Evolutionary conservation across 2,113 vertebrate genomes (phyloP).

Genomic region (Poeciliopsis occidentalis): DNA sequence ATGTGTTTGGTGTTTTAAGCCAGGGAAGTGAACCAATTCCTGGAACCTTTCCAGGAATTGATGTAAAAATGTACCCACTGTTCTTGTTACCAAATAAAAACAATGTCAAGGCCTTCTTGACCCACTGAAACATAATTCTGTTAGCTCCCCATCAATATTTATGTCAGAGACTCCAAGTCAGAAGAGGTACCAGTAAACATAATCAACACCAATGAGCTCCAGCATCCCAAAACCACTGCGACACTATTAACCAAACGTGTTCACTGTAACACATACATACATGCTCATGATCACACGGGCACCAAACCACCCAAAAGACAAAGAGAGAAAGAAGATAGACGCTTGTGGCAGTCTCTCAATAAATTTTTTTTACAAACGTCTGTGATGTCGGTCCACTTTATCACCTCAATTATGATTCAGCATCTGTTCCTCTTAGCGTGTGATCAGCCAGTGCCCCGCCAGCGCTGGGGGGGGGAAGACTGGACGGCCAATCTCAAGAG

Average conservation of each 20-base stretch:
- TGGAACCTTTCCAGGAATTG: conserved; percentile 27
- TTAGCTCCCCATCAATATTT: conserved; percentile 76
- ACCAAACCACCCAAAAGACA: conserved; percentile 25
- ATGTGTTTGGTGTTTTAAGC: conserved; percentile 18
- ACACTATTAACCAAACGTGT: conserved; percentile 31
- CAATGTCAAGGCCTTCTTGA: conserved; percentile 62
- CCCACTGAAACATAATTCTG: conserved; percentile 74
- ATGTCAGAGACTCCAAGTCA: conserved; percentile 52
- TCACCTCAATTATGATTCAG: conserved; percentile 68
- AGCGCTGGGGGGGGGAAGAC: conserved; percentile 33
- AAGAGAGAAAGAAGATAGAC: conserved; percentile 41
- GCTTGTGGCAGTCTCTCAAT: conserved; percentile 8
- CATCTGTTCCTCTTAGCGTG: conserved; percentile 68
- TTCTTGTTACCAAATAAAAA: conserved; percentile 52
- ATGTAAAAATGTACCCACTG: conserved; percentile 58
- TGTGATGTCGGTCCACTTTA: conserved; percentile 42
- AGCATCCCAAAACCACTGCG: conserved; percentile 47
- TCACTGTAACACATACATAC: conserved; percentile 25
- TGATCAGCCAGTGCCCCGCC: conserved; percentile 36
- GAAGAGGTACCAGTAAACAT: conserved; percentile 69
- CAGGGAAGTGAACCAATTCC: conserved; percentile 10
- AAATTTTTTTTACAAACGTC: conserved; percentile 12
- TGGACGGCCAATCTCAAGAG: conserved; percentile 45
- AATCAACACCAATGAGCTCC: conserved; percentile 58
- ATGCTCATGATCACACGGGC: neutral